Evolutionary conservation across 2,888 invertebrate species (phyloP), one percentile per base, ranked within the genome.

Genomic region (Xestia c-nigrum): DNA sequence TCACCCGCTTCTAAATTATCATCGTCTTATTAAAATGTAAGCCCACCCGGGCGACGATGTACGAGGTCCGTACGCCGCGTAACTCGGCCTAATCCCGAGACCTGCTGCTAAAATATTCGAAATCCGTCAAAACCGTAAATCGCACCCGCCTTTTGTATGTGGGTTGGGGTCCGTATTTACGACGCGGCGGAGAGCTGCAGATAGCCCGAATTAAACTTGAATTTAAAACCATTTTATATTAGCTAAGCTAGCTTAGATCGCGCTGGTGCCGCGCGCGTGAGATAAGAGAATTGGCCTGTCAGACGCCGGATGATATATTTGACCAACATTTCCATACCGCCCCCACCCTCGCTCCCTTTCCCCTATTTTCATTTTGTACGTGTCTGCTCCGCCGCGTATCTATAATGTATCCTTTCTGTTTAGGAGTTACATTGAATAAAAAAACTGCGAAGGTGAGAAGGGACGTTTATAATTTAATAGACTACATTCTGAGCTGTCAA

Each of bases 271-370:
- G 97, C 96, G 96, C 97, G 97, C 96, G 94, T 93, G 95, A 97
- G 98, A 98, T 98, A 98, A 98, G 98, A 98, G 98, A 98, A 98
- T 98, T 98, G 98, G 98, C 98, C 98, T 98, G 98, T 98, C 98
- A 98, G 97, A 97, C 97, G 91, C 98, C 97, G 98, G 98, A 98
- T 98, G 98, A 98, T 98, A 98, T 98, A 98, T 98, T 98, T 98
- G 98, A 98, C 98, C 98, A 98, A 98, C 98, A 98, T 98, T 98
- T 98, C 98, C 98, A 98, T 98, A 98, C 94, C 94, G 89, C 94
- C 93, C 92, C 93, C 94, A 90, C 90, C 89, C 84, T 89, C 88
- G 90, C 93, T 91, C 91, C 92, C 91, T 89, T 91, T 91, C 93
- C 93, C 94, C 96, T 95, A 95, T 97, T 96, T 96, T 96, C 97